A percentile compares a stretch with the other conserved stretches of the same genome.
Conservation (phyloP, 23 tunicate genomes). For the Trididemnum nubilum region DNA sequence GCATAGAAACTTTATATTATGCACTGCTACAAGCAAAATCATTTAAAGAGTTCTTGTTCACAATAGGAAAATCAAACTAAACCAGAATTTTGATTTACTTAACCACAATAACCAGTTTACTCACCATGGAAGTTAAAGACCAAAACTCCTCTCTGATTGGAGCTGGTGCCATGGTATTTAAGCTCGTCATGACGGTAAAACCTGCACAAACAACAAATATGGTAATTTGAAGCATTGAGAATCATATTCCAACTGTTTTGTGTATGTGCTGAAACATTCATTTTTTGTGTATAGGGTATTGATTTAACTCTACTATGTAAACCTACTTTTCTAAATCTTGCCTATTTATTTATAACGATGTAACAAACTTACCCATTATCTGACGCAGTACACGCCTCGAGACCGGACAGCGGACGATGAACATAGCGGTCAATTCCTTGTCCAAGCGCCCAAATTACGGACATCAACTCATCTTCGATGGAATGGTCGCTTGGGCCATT, state of each 20-base stretch:
- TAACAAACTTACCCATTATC: conserved; percentile 49
- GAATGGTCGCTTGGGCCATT: conserved; percentile 58
- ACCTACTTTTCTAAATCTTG: too few species aligned
- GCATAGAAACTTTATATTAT: too few species aligned
- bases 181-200: conserved; percentile 75
- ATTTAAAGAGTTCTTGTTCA: too few species aligned
- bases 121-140: conserved; percentile 62
- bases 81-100: too few species aligned
- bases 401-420: conserved; percentile 55
- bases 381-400: conserved; percentile 67
- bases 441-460: conserved; percentile 86
- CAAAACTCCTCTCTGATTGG: conserved; percentile 47
- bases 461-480: conserved; percentile 34
- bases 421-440: conserved; percentile 49
- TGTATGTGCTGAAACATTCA: too few species aligned
- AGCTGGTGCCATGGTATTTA: conserved; percentile 79
- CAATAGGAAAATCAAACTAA: too few species aligned
- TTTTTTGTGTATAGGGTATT: too few species aligned
- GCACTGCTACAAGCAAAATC: too few species aligned
- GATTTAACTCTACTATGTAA: too few species aligned
- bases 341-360: neutral
- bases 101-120: too few species aligned
- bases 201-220: neutral
- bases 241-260: too few species aligned
- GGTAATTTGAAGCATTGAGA: neutral